Evolutionary conservation across 2,888 invertebrate species (phyloP).

Genomic region (Napeogenes sylphis): DNA sequence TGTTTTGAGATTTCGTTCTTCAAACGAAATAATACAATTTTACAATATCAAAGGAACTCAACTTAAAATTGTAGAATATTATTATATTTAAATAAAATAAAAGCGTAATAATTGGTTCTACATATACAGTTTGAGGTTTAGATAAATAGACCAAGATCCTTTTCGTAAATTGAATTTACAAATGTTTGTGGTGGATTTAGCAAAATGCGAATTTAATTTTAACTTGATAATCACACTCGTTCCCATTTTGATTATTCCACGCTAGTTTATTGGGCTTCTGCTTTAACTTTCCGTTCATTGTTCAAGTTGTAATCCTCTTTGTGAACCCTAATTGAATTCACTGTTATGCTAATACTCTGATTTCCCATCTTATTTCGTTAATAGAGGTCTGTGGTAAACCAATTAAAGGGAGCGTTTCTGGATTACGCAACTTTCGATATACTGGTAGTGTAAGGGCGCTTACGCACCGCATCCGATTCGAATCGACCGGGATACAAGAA

Average conservation of each 20-base stretch:
- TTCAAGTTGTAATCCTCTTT: slow-evolving; percentile 78
- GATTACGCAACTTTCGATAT: slow-evolving; percentile 71
- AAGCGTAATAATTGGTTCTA: too few relatives aligned
- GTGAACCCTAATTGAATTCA: slow-evolving; percentile 76
- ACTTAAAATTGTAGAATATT: too few relatives aligned
- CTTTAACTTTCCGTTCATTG: slow-evolving; percentile 73
- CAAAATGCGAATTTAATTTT: slow-evolving; percentile 58
- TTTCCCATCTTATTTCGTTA: slow-evolving; percentile 78
- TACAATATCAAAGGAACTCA: too few relatives aligned
- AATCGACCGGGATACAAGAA: not conserved
- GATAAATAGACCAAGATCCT: not conserved
- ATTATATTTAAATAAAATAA: too few relatives aligned
- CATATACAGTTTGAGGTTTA: not conserved
- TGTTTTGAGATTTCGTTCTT: too few relatives aligned
- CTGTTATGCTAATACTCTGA: slow-evolving; percentile 78
- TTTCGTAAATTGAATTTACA: slow-evolving; percentile 6
- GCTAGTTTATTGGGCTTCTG: slow-evolving; percentile 67
- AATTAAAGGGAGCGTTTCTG: slow-evolving; percentile 74
- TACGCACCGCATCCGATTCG: slow-evolving; percentile 37
- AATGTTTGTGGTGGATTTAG: slow-evolving; percentile 20
- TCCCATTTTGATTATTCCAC: slow-evolving; percentile 72
- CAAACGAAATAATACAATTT: too few relatives aligned
- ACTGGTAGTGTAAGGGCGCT: slow-evolving; percentile 59
- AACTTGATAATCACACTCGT: slow-evolving; percentile 62
- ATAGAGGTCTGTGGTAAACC: slow-evolving; percentile 76